These are phyloP conservation scores for Microtus montanus DNA, from an alignment of 2,113 vertebrate species.

Conservation along the genomic window DNA sequence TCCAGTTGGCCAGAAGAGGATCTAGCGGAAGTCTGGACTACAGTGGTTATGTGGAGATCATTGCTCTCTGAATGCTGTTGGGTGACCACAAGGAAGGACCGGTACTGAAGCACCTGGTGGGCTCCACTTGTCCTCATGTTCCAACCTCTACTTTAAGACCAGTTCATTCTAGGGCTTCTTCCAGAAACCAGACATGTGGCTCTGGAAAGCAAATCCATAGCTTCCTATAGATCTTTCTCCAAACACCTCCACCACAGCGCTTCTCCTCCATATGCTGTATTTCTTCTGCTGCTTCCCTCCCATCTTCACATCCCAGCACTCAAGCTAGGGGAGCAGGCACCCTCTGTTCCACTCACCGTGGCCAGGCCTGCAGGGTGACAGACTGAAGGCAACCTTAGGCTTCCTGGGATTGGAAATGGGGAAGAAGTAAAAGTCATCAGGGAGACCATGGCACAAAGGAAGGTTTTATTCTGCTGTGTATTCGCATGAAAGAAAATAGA, in stretches of 20 bases:
- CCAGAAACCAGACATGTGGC: background rate
- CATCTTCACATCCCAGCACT: background rate
- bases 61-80: background rate
- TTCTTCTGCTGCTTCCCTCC: background rate
- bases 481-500: background rate
- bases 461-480: background rate
- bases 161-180: background rate
- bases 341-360: background rate
- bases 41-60: background rate
- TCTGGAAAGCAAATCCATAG: background rate
- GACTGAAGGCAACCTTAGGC: background rate
- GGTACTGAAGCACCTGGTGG: background rate
- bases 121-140: fast-evolving
- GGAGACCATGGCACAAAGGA: background rate
- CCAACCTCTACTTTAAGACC: background rate
- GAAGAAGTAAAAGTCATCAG: background rate
- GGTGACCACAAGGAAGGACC: too few relatives aligned
- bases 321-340: background rate
- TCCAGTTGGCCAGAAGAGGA: background rate
- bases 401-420: background rate
- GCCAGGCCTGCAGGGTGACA: background rate
- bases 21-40: background rate
- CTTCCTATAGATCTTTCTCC: background rate
- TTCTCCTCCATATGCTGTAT: fast-evolving
- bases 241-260: background rate